A percentile compares a stretch with the other conserved stretches of the same genome.
Conservation (phyloP, 2,113 vertebrate genomes). For the Ginglymostoma cirratum region DNA sequence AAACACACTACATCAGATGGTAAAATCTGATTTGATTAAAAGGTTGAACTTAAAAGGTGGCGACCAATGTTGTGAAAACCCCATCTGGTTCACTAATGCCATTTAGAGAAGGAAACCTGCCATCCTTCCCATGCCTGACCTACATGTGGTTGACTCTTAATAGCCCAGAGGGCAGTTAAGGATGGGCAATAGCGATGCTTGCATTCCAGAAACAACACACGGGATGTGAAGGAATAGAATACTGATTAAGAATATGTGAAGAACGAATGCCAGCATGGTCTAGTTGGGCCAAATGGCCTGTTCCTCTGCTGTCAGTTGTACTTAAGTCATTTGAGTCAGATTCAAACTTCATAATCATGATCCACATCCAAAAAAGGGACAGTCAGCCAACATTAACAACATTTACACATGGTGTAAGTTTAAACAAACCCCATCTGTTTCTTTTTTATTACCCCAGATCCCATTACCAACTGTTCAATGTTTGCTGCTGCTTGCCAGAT, state of each 20-base stretch:
- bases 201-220: too few species aligned
- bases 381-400: background rate
- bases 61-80: too few species aligned
- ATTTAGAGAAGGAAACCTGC: too few species aligned
- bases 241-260: background rate
- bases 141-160: too few species aligned
- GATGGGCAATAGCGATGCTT: too few species aligned
- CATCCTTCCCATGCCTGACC: too few species aligned
- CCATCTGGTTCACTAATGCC: too few species aligned
- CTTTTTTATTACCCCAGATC: background rate
- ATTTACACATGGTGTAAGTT: background rate
- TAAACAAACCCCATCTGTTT: background rate
- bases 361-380: background rate
- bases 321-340: background rate
- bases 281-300: background rate
- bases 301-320: background rate
- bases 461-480: background rate
- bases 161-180: too few species aligned
- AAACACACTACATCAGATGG: too few species aligned
- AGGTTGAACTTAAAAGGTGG: too few species aligned
- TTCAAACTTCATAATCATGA: background rate
- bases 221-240: background rate
- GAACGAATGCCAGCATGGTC: too few species aligned
- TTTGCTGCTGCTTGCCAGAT: background rate
- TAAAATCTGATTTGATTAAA: too few species aligned